Conservation (phyloP, 92 coral and sea anemone genomes). For the Zoanthus gigantus region DNA sequence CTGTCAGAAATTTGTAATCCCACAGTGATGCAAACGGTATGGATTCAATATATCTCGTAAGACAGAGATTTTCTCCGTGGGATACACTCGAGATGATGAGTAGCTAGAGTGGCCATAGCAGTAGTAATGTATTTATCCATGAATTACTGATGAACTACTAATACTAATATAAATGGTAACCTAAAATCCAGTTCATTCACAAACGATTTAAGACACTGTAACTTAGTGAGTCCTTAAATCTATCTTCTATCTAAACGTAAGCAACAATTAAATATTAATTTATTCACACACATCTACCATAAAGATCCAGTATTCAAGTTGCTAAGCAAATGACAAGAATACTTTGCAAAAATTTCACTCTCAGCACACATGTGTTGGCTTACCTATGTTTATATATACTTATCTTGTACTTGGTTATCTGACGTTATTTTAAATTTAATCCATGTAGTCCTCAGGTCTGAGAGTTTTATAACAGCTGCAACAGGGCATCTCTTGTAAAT, state of each 20-base stretch:
- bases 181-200: not conserved
- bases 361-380: constrained; percentile 31
- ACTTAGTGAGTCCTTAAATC: no score
- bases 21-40: constrained; percentile 1
- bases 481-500: not conserved
- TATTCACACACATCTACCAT: not conserved
- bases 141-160: not conserved
- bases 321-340: constrained; percentile 40
- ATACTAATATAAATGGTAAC: not conserved
- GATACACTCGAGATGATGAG: not conserved
- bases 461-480: not conserved
- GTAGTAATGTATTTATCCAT: not conserved
- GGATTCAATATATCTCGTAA: not conserved
- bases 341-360: constrained; percentile 20
- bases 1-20: not conserved
- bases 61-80: constrained; percentile 35
- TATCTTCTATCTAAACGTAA: no score
- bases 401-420: not conserved
- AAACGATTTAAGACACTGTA: no score
- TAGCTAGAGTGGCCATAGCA: not conserved
- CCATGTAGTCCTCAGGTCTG: not conserved
- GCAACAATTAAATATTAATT: not conserved
- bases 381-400: constrained; percentile 1
- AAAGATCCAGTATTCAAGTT: not conserved
- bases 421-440: not conserved